A percentile compares a stretch with the other conserved stretches of the same genome.
phyloP scores from a whole-genome alignment of 2,888 invertebrate genomes.

The Cheilosia variabilis region DNA sequence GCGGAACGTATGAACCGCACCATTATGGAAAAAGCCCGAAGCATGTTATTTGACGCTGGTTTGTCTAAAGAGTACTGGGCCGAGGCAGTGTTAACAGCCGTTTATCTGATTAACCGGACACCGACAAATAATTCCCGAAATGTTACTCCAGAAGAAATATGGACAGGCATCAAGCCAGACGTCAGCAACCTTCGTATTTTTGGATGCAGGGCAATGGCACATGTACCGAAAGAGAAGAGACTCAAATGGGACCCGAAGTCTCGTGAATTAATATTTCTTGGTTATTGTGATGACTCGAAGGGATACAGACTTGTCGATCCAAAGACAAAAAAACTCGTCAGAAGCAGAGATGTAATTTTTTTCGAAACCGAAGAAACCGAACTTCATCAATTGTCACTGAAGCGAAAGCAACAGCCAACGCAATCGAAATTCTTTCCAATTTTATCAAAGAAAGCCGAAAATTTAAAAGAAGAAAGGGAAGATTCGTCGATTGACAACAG shows the following conservation, averaged over 20 bases:
- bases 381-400: neutral
- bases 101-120: neutral
- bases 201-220: constrained; percentile 20
- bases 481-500: neutral
- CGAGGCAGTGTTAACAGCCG: neutral
- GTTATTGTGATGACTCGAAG: constrained; percentile 22
- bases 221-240: constrained; percentile 26
- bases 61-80: constrained; percentile 8
- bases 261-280: constrained; percentile 9
- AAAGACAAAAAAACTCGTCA: constrained; percentile 16
- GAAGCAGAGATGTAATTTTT: constrained; percentile 15
- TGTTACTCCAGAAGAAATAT: constrained; percentile 13
- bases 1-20: constrained; percentile 18
- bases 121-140: neutral
- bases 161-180: constrained; percentile 8
- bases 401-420: neutral
- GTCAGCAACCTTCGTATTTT: constrained; percentile 10
- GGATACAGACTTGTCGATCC: constrained; percentile 17
- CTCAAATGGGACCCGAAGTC: constrained; percentile 31
- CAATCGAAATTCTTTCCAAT: neutral
- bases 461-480: neutral
- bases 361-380: constrained; percentile 16
- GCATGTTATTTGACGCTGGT: constrained; percentile 22
- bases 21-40: constrained; percentile 7
- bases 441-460: neutral